Conservation (phyloP, 1,140 invertebrate genomes). For the Anagrus nilaparvatae region DNA sequence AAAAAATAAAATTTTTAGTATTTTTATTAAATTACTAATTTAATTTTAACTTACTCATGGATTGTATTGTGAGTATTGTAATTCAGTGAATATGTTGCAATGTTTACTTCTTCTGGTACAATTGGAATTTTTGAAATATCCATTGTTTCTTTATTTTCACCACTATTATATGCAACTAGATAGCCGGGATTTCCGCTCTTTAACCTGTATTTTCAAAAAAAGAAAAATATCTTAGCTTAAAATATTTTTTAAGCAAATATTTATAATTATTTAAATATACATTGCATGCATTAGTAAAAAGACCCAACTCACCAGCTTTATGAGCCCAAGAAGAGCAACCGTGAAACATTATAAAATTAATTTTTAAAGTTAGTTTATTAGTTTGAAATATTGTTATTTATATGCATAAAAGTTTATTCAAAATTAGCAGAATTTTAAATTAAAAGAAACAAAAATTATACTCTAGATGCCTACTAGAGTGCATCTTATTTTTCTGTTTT, state of each 20-base stretch:
- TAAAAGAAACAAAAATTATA: too few relatives aligned
- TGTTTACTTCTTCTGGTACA: conserved; percentile 46
- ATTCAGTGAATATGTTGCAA: conserved; percentile 45
- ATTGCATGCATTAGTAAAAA: background rate
- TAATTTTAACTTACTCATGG: background rate
- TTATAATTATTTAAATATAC: conserved; percentile 3
- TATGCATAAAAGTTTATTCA: too few relatives aligned
- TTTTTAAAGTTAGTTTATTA: conserved; percentile 8
- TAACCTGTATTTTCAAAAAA: conserved; percentile 44
- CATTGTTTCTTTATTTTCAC: conserved; percentile 32
- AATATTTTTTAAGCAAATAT: conserved; percentile 6
- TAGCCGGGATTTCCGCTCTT: conserved; percentile 60
- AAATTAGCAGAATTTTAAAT: too few relatives aligned
- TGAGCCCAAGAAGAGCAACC: conserved; percentile 15
- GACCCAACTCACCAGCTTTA: conserved; percentile 22
- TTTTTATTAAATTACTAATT: background rate
- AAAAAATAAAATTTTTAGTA: conserved; percentile 10
- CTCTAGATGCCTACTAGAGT: too few relatives aligned
- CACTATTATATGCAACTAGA: conserved; percentile 54
- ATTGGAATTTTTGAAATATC: conserved; percentile 38
- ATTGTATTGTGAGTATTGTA: background rate
- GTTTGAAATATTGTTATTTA: too few relatives aligned
- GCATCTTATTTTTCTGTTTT: too few relatives aligned
- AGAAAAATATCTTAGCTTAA: conserved; percentile 10
- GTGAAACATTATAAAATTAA: conserved; percentile 21